Percentiles rank a stretch among this genome's conserved stretches.
Conservation (phyloP, 2,888 invertebrate species). For the Xestia rhomboidea region DNA sequence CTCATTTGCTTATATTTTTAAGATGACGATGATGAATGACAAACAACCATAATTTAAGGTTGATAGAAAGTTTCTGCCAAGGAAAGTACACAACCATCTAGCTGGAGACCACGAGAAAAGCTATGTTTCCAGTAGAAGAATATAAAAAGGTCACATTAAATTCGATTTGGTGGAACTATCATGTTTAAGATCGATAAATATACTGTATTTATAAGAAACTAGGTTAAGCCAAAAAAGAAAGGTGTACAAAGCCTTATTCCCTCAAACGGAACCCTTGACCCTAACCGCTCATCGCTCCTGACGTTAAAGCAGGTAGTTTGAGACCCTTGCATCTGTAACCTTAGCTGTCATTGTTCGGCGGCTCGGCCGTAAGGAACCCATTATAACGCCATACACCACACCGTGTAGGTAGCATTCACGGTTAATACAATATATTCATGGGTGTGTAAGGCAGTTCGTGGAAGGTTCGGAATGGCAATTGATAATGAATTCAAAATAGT, state of each 20-base stretch:
- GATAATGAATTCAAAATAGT: conserved; percentile 24
- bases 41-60: background rate
- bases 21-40: background rate
- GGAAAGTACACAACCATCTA: background rate
- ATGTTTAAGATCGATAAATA: background rate
- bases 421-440: conserved; percentile 25
- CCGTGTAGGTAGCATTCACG: conserved; percentile 23
- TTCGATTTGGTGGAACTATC: background rate
- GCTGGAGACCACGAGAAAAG: background rate
- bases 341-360: conserved; percentile 63
- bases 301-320: conserved; percentile 58
- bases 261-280: conserved; percentile 42
- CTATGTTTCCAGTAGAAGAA: background rate
- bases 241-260: background rate
- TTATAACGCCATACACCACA: conserved; percentile 50
- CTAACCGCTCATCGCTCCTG: background rate
- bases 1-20: background rate
- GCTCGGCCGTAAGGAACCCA: conserved; percentile 34
- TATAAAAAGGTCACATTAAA: background rate
- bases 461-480: conserved; percentile 17
- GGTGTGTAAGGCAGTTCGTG: conserved; percentile 28
- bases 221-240: background rate
- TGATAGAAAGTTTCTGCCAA: background rate
- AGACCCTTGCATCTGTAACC: conserved; percentile 60
- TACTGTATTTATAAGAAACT: background rate